Base-by-base conservation (phyloP, 2,888 invertebrate species). In the Drosophila ezoana region DNA sequence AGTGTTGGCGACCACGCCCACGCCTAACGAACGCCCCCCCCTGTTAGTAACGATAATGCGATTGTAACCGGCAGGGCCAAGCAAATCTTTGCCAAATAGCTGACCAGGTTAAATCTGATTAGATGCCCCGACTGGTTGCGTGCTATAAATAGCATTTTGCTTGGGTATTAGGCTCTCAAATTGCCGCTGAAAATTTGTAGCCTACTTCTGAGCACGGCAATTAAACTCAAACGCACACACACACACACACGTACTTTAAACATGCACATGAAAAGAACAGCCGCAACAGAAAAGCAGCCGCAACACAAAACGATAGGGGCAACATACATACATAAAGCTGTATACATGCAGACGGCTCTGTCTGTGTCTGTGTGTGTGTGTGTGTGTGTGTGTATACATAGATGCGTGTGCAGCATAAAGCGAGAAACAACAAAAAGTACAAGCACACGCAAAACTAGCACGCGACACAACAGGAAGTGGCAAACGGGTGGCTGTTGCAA, bases 371-470 rank as follows among this genome's bases (percentile, higher is more conserved):
- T 28, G 28, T 8, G 8, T 28, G 23, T 8, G 18, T 54, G n/a
- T 56, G 14, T 58, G 41, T 43, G 51, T 23, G 48, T 44, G 20
- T 41, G 18, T 43, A 14, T 43, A 43, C 37, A n/a, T 37, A 43
- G 23, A 41, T 23, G 44, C 23, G 56, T 18, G 28, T 44, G 59
- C 16, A 63, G 20, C 44, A 45, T 40, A 60, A 47, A 64, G 59
- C 43, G 59, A 38, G 32, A 41, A 64, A 47, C 49, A 60, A 56
- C 45, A 45, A 61, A 70, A 73, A 51, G 40, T 60, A 67, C 68
- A 71, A 77, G 66, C 51, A 70, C 52, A 70, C 75, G 58, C 73
- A 74, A 74, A 77, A 63, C 73, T 66, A 64, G 70, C 78, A 79
- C 76, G 66, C 71, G 71, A 78, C 78, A 71, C 52, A 60, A 70